Percentiles rank a stretch among this genome's conserved stretches.
Conservation (phyloP, 2,113 vertebrate genomes). For the Corythornis madagascariensis region DNA sequence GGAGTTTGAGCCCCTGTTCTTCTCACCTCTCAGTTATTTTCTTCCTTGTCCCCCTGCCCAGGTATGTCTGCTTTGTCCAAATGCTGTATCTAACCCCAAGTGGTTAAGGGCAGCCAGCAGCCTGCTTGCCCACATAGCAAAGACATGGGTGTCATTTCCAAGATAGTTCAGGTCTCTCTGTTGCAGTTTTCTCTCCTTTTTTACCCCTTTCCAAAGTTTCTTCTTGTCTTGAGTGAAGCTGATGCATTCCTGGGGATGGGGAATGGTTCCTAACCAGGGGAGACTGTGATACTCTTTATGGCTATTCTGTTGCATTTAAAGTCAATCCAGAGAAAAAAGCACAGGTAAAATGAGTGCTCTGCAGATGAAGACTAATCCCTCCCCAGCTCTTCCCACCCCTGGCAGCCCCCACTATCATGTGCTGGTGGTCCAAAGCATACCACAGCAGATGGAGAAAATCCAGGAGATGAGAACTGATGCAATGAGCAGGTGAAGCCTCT, state of each 20-base stretch:
- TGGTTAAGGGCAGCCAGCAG: background rate
- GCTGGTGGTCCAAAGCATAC: background rate
- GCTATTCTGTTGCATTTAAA: background rate
- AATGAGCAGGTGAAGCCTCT: background rate
- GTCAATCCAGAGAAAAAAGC: background rate
- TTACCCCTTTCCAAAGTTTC: background rate
- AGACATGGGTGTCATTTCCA: accelerated
- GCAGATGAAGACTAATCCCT: background rate
- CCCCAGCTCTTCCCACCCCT: background rate
- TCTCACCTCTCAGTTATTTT: background rate
- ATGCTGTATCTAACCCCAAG: background rate
- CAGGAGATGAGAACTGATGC: background rate
- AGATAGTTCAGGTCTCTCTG: background rate
- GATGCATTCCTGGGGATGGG: background rate
- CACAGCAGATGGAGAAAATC: accelerated
- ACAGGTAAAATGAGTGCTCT: background rate
- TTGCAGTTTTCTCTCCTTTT: background rate
- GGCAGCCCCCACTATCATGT: background rate
- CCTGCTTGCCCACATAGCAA: background rate
- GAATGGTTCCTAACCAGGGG: accelerated
- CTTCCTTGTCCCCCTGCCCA: background rate
- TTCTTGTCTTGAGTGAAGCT: background rate
- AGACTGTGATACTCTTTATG: accelerated
- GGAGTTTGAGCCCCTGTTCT: background rate
- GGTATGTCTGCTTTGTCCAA: background rate